A percentile compares a stretch with the other conserved stretches of the same genome.
Conservation (phyloP, 2,888 invertebrate genomes). For the Myathropa florea region DNA sequence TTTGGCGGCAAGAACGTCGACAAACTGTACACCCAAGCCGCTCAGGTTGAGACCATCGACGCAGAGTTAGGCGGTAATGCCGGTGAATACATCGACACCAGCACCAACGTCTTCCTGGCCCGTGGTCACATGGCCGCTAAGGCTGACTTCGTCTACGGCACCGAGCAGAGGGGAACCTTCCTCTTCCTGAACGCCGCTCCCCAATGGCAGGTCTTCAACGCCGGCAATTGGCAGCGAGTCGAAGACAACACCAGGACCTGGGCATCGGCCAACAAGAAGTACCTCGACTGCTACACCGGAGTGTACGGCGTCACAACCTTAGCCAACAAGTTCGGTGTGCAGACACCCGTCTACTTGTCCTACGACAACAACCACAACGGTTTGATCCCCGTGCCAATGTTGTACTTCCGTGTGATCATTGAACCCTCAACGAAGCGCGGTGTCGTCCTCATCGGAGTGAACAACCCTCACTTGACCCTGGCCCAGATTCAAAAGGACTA, state of each 20-base stretch:
- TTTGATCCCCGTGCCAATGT: conserved; percentile 82
- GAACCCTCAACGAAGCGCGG: conserved; percentile 81
- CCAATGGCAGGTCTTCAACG: conserved; percentile 83
- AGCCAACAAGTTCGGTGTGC: conserved; percentile 79
- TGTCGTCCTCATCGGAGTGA: conserved; percentile 82
- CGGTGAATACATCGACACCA: conserved; percentile 71
- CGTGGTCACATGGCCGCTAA: conserved; percentile 82
- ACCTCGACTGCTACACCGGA: conserved; percentile 83
- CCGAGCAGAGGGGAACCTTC: conserved; percentile 82
- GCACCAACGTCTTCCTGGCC: conserved; percentile 76
- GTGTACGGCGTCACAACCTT: conserved; percentile 82
- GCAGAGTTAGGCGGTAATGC: conserved; percentile 75
- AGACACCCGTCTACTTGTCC: conserved; percentile 79
- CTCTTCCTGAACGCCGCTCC: conserved; percentile 82
- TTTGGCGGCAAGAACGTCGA: conserved; percentile 76
- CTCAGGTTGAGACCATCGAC: conserved; percentile 77
- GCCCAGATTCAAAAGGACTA: conserved; percentile 76
- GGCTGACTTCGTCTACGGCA: conserved; percentile 81
- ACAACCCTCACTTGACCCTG: conserved; percentile 76
- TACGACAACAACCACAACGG: conserved; percentile 76
- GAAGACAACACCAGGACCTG: conserved; percentile 81
- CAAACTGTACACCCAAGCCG: conserved; percentile 76
- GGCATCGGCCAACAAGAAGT: conserved; percentile 77
- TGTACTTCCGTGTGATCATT: conserved; percentile 84
- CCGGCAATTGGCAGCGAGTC: conserved; percentile 82